Base-by-base conservation (phyloP, 2,888 invertebrate genomes). In the Drosophila quinaria region DNA sequence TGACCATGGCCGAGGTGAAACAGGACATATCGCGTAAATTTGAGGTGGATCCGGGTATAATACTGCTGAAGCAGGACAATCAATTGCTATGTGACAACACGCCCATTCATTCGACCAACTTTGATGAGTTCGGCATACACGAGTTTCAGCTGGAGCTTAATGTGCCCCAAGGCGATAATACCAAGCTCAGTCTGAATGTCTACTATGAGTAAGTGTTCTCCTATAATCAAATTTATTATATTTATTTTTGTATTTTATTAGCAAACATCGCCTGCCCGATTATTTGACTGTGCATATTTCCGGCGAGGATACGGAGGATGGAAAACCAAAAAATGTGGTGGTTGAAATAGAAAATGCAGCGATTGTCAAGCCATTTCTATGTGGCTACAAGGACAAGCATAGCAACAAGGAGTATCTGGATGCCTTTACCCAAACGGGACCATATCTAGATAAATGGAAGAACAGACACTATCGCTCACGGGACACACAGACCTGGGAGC, bases 361-460 rank as follows among this genome's bases (percentile, higher is more conserved):
- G 0, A 95, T 96, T 39, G 90, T 93, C 42, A 98, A 97, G 90
- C 96, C 97, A 0, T 96, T 95, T 93, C 92, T 92, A 96, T 78
- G 97, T 55, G 98, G 98, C 35, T 98, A 96, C 92, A 94, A 94
- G 68, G 95, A 98, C 91, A 94, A 94, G 78, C 90, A 94, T 56
- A 96, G 95, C 61, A 94, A 93, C 54, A 92, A 94, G 9, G 94
- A 96, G 83, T 98, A 96, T 91, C 95, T 97, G 81, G 96, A 98
- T 92, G 98, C 97, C 3, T 95, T 94, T 73, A 95, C 96, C 0
- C 98, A 98, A 93, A 98, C 98, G 4, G 93, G 93, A 3, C 93
- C 93, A 0, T 88, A 90, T 52, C 80, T 91, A 4, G 90, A 92
- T 35, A 88, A 87, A 63, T 79, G 87, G 31, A 92, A 91, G 69